phyloP scores from a whole-genome alignment of 2,113 vertebrate genomes.

The Labrus mixtus region DNA sequence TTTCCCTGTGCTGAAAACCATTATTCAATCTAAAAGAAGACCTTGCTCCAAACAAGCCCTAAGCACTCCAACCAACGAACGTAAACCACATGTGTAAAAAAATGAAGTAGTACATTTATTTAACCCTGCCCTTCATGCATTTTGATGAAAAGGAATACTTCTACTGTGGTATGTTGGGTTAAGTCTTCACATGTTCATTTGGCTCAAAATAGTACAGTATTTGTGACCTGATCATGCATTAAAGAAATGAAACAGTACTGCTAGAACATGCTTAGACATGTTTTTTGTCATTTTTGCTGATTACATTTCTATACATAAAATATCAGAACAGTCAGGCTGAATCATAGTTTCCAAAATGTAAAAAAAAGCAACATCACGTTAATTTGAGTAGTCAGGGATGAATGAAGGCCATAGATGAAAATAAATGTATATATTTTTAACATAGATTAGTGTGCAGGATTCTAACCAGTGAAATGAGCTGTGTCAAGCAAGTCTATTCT shows the following conservation, averaged over 20 bases:
- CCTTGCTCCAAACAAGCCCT: slow-evolving; percentile 40
- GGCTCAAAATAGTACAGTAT: background rate
- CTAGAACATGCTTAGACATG: background rate
- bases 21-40: slow-evolving; percentile 72
- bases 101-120: slow-evolving; percentile 32
- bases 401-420: background rate
- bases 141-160: slow-evolving; percentile 13
- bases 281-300: too few relatives aligned
- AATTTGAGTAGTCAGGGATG: background rate
- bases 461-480: background rate
- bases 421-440: background rate
- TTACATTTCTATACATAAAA: too few relatives aligned
- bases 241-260: background rate
- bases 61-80: slow-evolving; percentile 44
- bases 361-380: background rate
- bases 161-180: slow-evolving; percentile 13
- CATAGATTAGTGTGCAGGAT: background rate
- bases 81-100: slow-evolving; percentile 22
- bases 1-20: slow-evolving; percentile 58
- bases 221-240: slow-evolving; percentile 8
- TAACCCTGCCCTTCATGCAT: background rate
- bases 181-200: slow-evolving; percentile 3
- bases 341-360: background rate
- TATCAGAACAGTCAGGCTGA: background rate
- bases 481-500: background rate